Evolutionary conservation across 2,888 invertebrate genomes (phyloP).

Genomic region (Cheilosia soror): DNA sequence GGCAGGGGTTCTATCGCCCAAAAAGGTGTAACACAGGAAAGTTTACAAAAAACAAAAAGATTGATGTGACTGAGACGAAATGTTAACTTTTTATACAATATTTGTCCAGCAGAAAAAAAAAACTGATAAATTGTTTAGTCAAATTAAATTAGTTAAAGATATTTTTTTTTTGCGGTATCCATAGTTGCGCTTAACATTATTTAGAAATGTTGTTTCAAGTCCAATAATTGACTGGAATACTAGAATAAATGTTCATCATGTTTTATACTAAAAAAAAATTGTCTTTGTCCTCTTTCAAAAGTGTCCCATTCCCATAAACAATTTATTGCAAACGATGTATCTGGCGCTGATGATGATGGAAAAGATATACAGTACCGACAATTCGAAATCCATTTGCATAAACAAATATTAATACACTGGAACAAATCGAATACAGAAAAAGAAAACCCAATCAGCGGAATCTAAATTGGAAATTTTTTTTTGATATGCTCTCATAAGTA

Average conservation of each 20-base stretch:
- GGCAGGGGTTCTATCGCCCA: slow-evolving; percentile 39
- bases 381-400: not conserved
- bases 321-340: not conserved
- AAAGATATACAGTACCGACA: slow-evolving; percentile 1
- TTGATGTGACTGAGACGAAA: slow-evolving; percentile 7
- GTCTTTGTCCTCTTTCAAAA: too few species aligned
- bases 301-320: too few species aligned
- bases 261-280: not conserved
- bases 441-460: slow-evolving; percentile 23
- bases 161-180: too few species aligned
- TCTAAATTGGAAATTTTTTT: slow-evolving; percentile 29
- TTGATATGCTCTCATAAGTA: not conserved
- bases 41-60: slow-evolving; percentile 42
- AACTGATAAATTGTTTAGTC: too few species aligned
- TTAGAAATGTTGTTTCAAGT: too few species aligned
- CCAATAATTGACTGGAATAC: not conserved
- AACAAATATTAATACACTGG: not conserved
- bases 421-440: slow-evolving; percentile 24
- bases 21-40: slow-evolving; percentile 20
- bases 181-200: not conserved
- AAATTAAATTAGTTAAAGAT: too few species aligned
- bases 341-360: slow-evolving; percentile 17
- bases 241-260: not conserved
- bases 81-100: too few species aligned
- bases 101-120: too few species aligned